These are phyloP conservation scores for Poecilus cupreus DNA, from an alignment of 2,888 invertebrate genomes.

Conservation along the genomic window DNA sequence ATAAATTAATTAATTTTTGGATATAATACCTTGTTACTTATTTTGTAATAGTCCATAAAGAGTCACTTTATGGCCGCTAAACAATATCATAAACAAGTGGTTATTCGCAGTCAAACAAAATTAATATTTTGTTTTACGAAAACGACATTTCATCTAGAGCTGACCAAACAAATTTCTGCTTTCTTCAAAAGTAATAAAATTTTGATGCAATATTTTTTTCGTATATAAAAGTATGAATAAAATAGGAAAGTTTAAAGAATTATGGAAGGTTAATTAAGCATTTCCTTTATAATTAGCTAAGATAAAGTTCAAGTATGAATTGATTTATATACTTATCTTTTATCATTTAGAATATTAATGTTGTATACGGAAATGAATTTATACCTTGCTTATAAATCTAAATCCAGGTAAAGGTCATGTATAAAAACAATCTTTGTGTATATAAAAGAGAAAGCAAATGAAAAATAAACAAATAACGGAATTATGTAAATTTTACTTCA, in stretches of 20 bases:
- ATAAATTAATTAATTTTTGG: too few species aligned
- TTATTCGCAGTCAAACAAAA: too few species aligned
- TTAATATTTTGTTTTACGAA: too few species aligned
- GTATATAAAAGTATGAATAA: not conserved
- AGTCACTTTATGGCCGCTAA: too few species aligned
- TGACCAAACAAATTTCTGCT: too few species aligned
- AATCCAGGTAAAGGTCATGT: not conserved
- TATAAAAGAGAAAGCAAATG: not conserved
- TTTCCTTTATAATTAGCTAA: not conserved
- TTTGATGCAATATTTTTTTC: not conserved
- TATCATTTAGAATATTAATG: not conserved
- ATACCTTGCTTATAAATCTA: not conserved
- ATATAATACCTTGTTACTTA: too few species aligned
- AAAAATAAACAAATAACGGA: not conserved
- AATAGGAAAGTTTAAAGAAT: not conserved
- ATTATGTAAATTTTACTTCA: not conserved
- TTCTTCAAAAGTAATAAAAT: too few species aligned
- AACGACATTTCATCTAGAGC: too few species aligned
- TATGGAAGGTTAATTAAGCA: not conserved
- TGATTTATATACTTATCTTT: not conserved
- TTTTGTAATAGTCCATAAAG: too few species aligned
- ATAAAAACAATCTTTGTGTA: not conserved
- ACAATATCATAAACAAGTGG: too few species aligned
- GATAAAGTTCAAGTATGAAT: not conserved
- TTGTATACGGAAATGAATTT: not conserved